Conservation (phyloP, 2,113 vertebrate species). For the Syngnathoides biaculeatus region DNA sequence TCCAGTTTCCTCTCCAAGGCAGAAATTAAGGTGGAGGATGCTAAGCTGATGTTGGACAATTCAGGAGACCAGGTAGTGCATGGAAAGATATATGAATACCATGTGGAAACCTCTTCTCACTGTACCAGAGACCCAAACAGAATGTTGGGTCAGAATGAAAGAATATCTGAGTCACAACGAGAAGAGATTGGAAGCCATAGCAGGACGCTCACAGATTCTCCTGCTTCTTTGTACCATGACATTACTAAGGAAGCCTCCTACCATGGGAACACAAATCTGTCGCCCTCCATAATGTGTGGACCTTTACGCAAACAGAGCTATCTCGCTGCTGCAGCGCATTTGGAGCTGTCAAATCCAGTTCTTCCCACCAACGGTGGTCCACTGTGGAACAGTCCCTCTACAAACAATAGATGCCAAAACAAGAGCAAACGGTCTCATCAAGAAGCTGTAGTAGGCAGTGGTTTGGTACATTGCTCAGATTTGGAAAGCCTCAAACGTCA, state of each 20-base stretch:
- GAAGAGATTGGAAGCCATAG: conserved; percentile 28
- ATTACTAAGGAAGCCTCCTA: conserved; percentile 31
- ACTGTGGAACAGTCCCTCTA: conserved; percentile 9
- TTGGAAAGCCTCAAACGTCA: conserved; percentile 59
- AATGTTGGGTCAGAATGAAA: conserved; percentile 29
- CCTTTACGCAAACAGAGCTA: conserved; percentile 75
- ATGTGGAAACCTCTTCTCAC: conserved; percentile 76
- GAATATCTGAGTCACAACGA: conserved; percentile 32
- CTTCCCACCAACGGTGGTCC: conserved; percentile 8
- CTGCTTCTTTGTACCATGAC: conserved; percentile 51
- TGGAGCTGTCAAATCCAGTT: conserved; percentile 46
- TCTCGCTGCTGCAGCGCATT: conserved; percentile 69
- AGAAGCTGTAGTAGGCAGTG: conserved; percentile 47
- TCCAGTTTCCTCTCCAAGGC: conserved; percentile 82
- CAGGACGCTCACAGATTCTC: conserved; percentile 34
- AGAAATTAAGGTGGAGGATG: conserved; percentile 80
- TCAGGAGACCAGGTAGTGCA: conserved; percentile 51
- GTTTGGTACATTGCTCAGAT: conserved; percentile 60
- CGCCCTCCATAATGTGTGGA: conserved; percentile 32
- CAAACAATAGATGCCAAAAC: conserved; percentile 20
- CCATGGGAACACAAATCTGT: conserved; percentile 19
- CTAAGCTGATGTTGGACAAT: conserved; percentile 55
- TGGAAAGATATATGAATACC: conserved; percentile 87
- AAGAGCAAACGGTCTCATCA: conserved; percentile 8
- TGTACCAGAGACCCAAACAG: conserved; percentile 49